These are phyloP conservation scores for Vidua chalybeata DNA, from an alignment of 2,113 vertebrate species.

Conservation along the genomic window DNA sequence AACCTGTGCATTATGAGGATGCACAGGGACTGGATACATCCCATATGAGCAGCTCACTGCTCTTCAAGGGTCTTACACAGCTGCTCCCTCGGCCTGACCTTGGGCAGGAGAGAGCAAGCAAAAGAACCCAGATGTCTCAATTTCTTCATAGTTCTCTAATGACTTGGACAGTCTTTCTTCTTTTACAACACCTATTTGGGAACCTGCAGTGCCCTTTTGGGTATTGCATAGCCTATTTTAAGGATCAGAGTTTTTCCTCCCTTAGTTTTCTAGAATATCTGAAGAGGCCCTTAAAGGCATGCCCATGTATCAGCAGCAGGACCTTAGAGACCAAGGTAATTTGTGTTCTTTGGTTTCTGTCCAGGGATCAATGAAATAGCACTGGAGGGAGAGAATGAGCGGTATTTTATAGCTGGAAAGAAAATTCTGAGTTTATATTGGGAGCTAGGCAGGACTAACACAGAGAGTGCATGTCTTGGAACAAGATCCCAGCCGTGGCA, in stretches of 20 bases:
- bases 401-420: not conserved
- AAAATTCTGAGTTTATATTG: not conserved
- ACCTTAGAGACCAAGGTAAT: not conserved
- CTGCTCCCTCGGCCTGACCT: accelerated
- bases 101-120: not conserved
- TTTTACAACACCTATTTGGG: not conserved
- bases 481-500: not conserved
- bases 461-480: not conserved
- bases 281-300: not conserved
- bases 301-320: not conserved
- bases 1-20: not conserved
- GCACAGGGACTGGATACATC: not conserved
- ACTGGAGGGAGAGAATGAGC: not conserved
- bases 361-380: not conserved
- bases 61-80: not conserved
- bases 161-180: not conserved
- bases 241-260: not conserved
- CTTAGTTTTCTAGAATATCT: not conserved
- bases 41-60: not conserved
- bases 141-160: not conserved
- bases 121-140: not conserved
- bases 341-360: not conserved
- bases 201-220: not conserved
- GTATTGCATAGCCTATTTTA: not conserved
- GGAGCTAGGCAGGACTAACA: not conserved